phyloP scores from a whole-genome alignment of 1,140 invertebrate genomes.

The Oedothorax gibbosus region DNA sequence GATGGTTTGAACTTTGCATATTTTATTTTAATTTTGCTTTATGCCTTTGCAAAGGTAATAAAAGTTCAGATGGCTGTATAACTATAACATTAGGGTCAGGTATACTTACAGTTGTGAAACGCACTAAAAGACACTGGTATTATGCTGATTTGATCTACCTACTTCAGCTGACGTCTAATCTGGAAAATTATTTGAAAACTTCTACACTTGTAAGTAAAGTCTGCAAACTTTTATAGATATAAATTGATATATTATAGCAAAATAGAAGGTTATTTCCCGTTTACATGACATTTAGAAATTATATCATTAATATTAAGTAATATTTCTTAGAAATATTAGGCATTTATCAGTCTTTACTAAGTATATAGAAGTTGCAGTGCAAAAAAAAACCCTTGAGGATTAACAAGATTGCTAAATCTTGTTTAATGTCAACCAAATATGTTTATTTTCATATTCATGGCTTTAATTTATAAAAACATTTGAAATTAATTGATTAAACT shows the following conservation, averaged over 20 bases:
- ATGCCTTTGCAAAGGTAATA: conserved; percentile 43
- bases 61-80: conserved; percentile 56
- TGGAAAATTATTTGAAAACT: conserved; percentile 28
- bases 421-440: too few relatives aligned
- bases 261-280: too few relatives aligned
- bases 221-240: conserved; percentile 33
- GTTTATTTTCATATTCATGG: too few relatives aligned
- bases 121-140: conserved; percentile 57
- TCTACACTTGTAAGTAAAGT: conserved; percentile 58
- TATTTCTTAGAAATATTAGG: too few relatives aligned
- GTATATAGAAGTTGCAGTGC: too few relatives aligned
- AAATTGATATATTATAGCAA: background rate
- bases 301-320: too few relatives aligned
- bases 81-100: conserved; percentile 60
- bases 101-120: conserved; percentile 59
- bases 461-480: too few relatives aligned
- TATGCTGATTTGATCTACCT: conserved; percentile 49
- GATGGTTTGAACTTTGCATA: background rate
- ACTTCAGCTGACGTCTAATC: conserved; percentile 44
- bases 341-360: too few relatives aligned
- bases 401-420: too few relatives aligned
- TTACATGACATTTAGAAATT: too few relatives aligned
- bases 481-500: too few relatives aligned
- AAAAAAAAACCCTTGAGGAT: too few relatives aligned
- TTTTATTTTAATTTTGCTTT: conserved; percentile 56